Evolutionary conservation across 2,797 vertebrate species (phyloP).

Genomic region (Nothura maculosa): DNA sequence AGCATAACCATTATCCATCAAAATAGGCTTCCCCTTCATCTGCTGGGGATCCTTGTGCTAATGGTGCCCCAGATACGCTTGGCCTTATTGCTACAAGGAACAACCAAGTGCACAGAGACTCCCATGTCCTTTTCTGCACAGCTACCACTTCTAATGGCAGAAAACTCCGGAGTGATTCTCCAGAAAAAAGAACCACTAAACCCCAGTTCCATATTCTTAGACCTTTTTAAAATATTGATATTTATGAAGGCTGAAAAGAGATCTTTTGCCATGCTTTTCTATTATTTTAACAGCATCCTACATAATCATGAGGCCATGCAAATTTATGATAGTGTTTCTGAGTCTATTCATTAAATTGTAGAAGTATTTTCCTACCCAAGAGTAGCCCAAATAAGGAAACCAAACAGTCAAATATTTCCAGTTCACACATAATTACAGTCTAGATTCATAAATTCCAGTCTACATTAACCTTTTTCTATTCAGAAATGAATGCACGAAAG

Average conservation of each 20-base stretch:
- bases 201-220: not conserved
- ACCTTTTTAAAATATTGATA: not conserved
- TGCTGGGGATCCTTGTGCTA: not conserved
- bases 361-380: not conserved
- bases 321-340: not conserved
- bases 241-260: not conserved
- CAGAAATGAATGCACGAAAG: not conserved
- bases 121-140: not conserved
- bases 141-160: not conserved
- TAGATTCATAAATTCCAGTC: not conserved
- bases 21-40: not conserved
- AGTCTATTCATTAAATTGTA: not conserved
- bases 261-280: not conserved
- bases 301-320: not conserved
- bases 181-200: not conserved
- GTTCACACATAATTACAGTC: not conserved
- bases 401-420: not conserved
- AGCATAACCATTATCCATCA: not conserved
- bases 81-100: not conserved
- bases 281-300: not conserved
- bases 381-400: not conserved
- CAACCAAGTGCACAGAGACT: not conserved
- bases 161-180: not conserved
- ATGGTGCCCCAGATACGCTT: rapidly evolving
- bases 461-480: slow-evolving; percentile 52